Base-by-base conservation (phyloP, 2,113 vertebrate species). In the Chinchilla lanigera region DNA sequence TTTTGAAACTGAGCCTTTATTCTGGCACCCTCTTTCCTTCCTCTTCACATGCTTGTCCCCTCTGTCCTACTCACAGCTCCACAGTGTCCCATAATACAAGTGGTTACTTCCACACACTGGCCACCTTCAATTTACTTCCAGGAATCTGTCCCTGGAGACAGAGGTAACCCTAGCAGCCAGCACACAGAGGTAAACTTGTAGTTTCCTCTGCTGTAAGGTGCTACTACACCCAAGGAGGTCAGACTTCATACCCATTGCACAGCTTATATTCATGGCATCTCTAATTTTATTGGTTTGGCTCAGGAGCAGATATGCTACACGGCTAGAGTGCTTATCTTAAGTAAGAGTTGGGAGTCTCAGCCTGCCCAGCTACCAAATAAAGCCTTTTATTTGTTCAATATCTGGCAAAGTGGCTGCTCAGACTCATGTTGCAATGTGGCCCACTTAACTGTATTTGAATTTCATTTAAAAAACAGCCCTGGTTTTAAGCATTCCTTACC, bases 201-300 rank as follows among this genome's bases (percentile, higher is more conserved):
- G 0, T 3, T 16, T 47, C 44, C 78, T 69, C 26, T 9, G 11
- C 1, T 35, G 30, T 30, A 1, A 41, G 26, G 8, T 30, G n/a
- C 33, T 81, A 17, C 63, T 41, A 7, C 61, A 5, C 13, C 24
- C 3, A 26, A 33, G 10, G 33, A 61, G 38, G 54, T 56, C 89
- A 38, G 65, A 20, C 22, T n/a, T 19, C 69, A 38, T 24, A 41
- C 44, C 38, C 2, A 56, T 9, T 26, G 73, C 58, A 12, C 4
- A 0, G 14, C 41, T 11, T 17, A 3, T 3, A 10, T 7, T 56
- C 41, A 38, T 0, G 4, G 56, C 16, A 9, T 52, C 47, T 33
- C 86, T 11, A 10, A 14, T 7, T 78, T 24, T 22, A 2, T 0
- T 69, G 33, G 5, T 26, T 63, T 26, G 38, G 38, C 58, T 61